Percentiles rank a stretch among this genome's conserved stretches.
These are phyloP conservation scores for Pomatostomus ruficeps DNA, from an alignment of 2,113 vertebrate species.

Conservation along the genomic window DNA sequence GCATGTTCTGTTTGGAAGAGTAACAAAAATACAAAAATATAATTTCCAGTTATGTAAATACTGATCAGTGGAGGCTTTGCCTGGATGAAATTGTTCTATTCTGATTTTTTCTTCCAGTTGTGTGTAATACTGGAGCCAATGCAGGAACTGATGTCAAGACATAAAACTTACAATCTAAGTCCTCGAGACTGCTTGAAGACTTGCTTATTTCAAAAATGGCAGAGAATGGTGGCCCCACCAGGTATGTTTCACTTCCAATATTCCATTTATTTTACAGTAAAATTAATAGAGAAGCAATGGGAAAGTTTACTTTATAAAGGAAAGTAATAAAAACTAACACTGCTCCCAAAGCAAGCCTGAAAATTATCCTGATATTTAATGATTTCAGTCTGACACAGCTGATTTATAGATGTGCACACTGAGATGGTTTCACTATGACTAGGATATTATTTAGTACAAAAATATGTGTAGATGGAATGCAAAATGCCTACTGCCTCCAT, in stretches of 20 bases:
- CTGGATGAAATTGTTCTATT: background rate
- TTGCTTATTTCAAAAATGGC: conserved; percentile 99
- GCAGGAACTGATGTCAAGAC: conserved; percentile 99
- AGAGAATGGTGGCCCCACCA: conserved; percentile 98
- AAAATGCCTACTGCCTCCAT: conserved; percentile 41
- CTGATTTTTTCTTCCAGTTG: conserved; percentile 79
- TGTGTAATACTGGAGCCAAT: conserved; percentile 99
- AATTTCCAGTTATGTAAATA: background rate
- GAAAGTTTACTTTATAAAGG: background rate
- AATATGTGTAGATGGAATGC: conserved; percentile 37
- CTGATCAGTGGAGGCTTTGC: background rate
- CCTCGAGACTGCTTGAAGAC: conserved; percentile 98
- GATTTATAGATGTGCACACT: conserved; percentile 37
- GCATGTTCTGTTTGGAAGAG: background rate
- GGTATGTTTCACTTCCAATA: conserved; percentile 73
- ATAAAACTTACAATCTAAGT: conserved; percentile 99
- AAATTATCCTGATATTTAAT: conserved; percentile 18
- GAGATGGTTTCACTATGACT: conserved; percentile 23
- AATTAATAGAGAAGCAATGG: background rate
- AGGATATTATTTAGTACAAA: conserved; percentile 25
- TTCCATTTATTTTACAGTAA: background rate
- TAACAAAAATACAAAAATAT: background rate
- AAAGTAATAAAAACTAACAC: background rate
- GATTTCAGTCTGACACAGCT: background rate
- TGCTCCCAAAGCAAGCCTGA: background rate